Base-by-base conservation (phyloP, 2,797 vertebrate genomes). In the Sarcophilus harrisii region DNA sequence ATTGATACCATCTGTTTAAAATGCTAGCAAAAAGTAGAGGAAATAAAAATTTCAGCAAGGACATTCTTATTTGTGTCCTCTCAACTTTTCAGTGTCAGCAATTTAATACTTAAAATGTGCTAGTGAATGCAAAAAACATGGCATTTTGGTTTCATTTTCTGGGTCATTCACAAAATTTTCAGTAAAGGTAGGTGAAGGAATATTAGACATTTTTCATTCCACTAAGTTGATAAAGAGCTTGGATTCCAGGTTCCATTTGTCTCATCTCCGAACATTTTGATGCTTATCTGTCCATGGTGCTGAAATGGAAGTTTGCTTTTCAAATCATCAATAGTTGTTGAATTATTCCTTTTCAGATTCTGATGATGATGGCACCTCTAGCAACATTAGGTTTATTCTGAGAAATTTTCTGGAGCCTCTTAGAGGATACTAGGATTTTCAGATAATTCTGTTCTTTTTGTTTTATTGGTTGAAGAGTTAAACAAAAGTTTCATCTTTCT, bases 1-100 rank as follows among this genome's bases (percentile, higher is more conserved):
- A 97, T 96, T 92, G 66, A 93, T 95, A 91, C 90, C 92, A 98
- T 95, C 60, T 94, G 32, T 93, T 97, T 91, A 94, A 97, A 92
- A 57, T 94, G 81, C 6, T 96, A 38, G 3, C 49, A 90, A 58
- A 60, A 90, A 96, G 38, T 73, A 93, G 93, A 95, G 60, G 57
- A 90, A 97, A 95, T 95, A 90, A 18, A 45, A 96, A 96, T 32
- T 92, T 93, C 32, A 89, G 62, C 94, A 96, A 94, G 93, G 94
- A 95, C 59, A 95, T 73, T 38, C 66, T 95, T 94, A 90, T 73
- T 94, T 92, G 45, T 93, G 96, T 73, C 96, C 94, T 94, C 66
- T 66, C 52, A 93, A 4, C 45, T 92, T 97, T 95, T 94, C 57
- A 73, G 3, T 66, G 32, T 14, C 30, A 13, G 11, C 3, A 90